Base-by-base conservation (phyloP, 1,140 invertebrate genomes). In the Bombus balteatus region DNA sequence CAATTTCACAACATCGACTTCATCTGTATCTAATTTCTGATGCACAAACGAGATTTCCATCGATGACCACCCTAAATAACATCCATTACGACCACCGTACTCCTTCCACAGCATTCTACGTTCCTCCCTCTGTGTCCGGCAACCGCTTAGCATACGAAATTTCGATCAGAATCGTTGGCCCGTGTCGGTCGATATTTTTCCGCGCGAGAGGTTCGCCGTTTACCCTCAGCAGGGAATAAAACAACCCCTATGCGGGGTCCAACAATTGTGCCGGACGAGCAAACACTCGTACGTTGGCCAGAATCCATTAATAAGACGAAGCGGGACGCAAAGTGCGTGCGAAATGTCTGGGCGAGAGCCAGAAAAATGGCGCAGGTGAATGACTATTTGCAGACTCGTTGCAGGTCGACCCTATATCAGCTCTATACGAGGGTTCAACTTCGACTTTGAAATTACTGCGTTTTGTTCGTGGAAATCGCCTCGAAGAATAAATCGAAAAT, bases 281-380 rank as follows among this genome's bases (percentile, higher is more conserved):
- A 65, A 78, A 65, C 75, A 39, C 57, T 78, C 57, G 75, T 78
- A 65, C 57, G 28, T 39, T 28, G 65, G 53, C 43, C 0, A 72
- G 77, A 74, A 90, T 89, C 57, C 82, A 90, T 90, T 89, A 88
- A 89, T 87, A 90, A 89, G 65, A 81, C 28, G 77, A 25, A 76
- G 43, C 34, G 62, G 65, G 32, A 68, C 57, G 57, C 74, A 76
- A 76, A 57, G 75, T 62, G 75, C 75, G 75, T 77, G 75, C 34
- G n/a, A 62, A 59, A 53, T 32, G 62, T 32, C 62, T 66, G n/a
- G 13, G n/a, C n/a, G 37, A 12, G 28, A 39, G 75, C 28, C 70
- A 34, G 39, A 62, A 37, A 79, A 85, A 74, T 59, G 73, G 76
- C 32, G 32, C n/a, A 39, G 65, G 66, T 81, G 47, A 32, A 81